phyloP scores from a whole-genome alignment of 1,140 invertebrate species.

The Drosophila punjabiensis region DNA sequence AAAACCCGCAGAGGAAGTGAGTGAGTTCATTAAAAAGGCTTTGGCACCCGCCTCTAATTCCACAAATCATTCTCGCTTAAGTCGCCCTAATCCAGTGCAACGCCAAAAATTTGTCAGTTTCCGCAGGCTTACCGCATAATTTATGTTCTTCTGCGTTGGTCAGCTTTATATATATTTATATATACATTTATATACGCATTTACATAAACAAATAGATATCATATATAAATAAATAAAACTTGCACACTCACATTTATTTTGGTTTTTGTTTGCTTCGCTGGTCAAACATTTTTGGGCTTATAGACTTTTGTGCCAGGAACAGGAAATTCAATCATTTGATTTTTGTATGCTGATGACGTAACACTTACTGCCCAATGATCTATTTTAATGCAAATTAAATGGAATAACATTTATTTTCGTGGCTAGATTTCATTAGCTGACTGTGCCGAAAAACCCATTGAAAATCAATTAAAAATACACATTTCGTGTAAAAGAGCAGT shows the following conservation, averaged over 20 bases:
- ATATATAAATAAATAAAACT: slow-evolving; percentile 34
- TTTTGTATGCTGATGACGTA: slow-evolving; percentile 40
- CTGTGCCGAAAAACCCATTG: slow-evolving; percentile 31
- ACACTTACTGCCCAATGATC: slow-evolving; percentile 31
- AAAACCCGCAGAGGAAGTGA: slow-evolving; percentile 13
- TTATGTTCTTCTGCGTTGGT: slow-evolving; percentile 27
- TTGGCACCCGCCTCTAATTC: slow-evolving; percentile 33
- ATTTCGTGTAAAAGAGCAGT: slow-evolving; percentile 40
- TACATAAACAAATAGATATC: slow-evolving; percentile 20
- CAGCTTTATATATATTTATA: neutral
- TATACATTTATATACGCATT: slow-evolving; percentile 4
- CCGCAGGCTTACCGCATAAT: slow-evolving; percentile 41
- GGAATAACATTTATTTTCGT: slow-evolving; percentile 47
- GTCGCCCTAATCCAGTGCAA: slow-evolving; percentile 43
- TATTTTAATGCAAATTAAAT: slow-evolving; percentile 48
- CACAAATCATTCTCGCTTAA: slow-evolving; percentile 46
- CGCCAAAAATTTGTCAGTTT: slow-evolving; percentile 52
- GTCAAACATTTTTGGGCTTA: slow-evolving; percentile 7
- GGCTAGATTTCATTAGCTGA: slow-evolving; percentile 37
- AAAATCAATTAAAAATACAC: slow-evolving; percentile 52
- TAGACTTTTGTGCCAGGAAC: neutral
- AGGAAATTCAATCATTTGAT: slow-evolving; percentile 35
- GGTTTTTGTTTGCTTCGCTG: slow-evolving; percentile 2
- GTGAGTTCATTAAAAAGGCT: slow-evolving; percentile 45
- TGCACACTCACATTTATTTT: neutral